A percentile compares a stretch with the other conserved stretches of the same genome.
phyloP scores from a whole-genome alignment of 2,888 invertebrate genomes.

The Synergus gifuensis region DNA sequence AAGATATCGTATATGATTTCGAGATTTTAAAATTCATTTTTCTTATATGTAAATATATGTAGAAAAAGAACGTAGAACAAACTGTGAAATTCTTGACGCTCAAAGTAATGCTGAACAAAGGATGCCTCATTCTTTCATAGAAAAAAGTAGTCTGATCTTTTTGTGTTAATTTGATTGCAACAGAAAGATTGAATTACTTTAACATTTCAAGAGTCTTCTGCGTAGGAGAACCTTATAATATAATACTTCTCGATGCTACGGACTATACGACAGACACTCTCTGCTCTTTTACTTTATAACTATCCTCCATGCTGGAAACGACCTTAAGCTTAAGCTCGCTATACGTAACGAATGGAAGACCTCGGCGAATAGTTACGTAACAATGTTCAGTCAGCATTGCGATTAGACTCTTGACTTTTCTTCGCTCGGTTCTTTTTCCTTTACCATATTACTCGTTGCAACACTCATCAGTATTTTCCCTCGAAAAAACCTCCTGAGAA shows the following conservation, averaged over 20 bases:
- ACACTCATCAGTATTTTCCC: conserved; percentile 10
- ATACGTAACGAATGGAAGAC: conserved; percentile 29
- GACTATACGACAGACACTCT: neutral
- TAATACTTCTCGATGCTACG: neutral
- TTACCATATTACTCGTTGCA: conserved; percentile 28
- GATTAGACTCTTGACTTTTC: conserved; percentile 28
- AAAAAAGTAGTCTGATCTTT: neutral
- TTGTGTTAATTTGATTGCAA: neutral
- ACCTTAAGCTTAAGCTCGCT: conserved; percentile 38
- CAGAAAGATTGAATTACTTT: neutral
- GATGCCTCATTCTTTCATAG: neutral
- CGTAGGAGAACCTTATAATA: neutral
- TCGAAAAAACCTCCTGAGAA: conserved; percentile 9
- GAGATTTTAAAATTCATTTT: no score
- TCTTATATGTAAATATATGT: no score
- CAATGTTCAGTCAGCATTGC: conserved; percentile 13
- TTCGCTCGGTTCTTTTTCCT: conserved; percentile 15
- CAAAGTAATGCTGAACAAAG: neutral
- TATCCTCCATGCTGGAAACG: conserved; percentile 22
- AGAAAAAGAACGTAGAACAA: no score
- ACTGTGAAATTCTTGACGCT: neutral
- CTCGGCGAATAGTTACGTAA: conserved; percentile 34
- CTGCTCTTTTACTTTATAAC: conserved; percentile 5
- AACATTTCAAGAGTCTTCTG: neutral
- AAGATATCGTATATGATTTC: neutral